Conservation (phyloP, 92 coral and sea anemone species). For the Zoanthus sociatus region DNA sequence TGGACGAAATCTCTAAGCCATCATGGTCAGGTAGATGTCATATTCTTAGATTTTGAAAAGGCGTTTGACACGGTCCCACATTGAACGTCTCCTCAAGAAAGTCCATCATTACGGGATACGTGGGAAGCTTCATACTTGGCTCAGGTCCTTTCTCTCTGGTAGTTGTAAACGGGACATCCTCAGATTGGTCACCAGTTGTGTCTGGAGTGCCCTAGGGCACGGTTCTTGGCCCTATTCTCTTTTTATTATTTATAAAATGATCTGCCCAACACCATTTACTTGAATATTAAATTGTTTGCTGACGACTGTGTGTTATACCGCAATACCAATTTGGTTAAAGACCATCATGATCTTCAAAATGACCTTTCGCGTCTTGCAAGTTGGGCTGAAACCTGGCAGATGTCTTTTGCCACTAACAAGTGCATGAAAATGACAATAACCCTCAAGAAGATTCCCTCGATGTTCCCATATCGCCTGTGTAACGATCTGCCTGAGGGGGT, state of each 20-base stretch:
- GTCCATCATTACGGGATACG: slow-evolving; percentile 49
- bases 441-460: slow-evolving; percentile 4
- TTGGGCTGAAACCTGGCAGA: slow-evolving; percentile 19
- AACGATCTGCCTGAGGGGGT: background rate
- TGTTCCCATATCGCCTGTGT: background rate
- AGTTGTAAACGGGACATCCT: slow-evolving; percentile 40
- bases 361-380: background rate
- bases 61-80: slow-evolving; percentile 38
- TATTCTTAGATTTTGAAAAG: slow-evolving; percentile 28
- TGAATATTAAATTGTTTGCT: slow-evolving; percentile 45
- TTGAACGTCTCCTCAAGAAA: slow-evolving; percentile 11
- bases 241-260: slow-evolving; percentile 43
- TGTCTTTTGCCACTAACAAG: background rate
- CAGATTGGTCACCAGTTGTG: slow-evolving; percentile 31
- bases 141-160: slow-evolving; percentile 40
- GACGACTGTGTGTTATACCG: slow-evolving; percentile 47
- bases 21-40: slow-evolving; percentile 25
- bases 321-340: background rate
- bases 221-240: slow-evolving; percentile 48
- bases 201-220: slow-evolving; percentile 57
- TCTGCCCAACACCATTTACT: slow-evolving; percentile 29
- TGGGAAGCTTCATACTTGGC: slow-evolving; percentile 55
- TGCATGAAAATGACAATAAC: slow-evolving; percentile 11
- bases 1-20: slow-evolving; percentile 33
- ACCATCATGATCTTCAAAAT: slow-evolving; percentile 31